Conservation (phyloP, 2,113 vertebrate genomes). For the Todiramphus saurophagus region DNA sequence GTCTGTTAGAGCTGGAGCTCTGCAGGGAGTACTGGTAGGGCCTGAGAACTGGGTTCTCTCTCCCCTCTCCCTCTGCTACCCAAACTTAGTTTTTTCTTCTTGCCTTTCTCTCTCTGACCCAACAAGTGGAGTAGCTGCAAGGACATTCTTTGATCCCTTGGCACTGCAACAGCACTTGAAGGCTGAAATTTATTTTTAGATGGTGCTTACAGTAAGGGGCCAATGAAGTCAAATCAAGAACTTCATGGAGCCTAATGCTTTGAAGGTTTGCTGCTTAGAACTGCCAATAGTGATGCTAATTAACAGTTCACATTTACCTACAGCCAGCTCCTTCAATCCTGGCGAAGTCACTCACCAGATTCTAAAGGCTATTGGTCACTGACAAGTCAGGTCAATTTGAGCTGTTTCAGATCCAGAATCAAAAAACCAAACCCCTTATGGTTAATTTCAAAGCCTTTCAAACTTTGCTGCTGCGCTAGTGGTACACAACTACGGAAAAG, state of each 20-base stretch:
- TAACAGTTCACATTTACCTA: neutral
- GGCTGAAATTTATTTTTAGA: neutral
- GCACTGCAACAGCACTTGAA: neutral
- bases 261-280: neutral
- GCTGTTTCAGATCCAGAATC: neutral
- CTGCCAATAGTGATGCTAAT: neutral
- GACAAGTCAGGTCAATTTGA: neutral
- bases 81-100: neutral
- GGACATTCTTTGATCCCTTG: neutral
- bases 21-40: neutral
- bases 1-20: neutral
- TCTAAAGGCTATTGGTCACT: neutral
- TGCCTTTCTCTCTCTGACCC: neutral
- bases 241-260: neutral
- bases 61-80: neutral
- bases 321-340: neutral
- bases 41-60: neutral
- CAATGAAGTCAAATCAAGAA: neutral
- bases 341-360: neutral
- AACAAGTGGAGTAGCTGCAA: neutral
- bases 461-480: too few species aligned
- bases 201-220: neutral
- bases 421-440: neutral
- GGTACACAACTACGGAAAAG: rapidly evolving
- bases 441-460: neutral